Evolutionary conservation across 2,888 invertebrate genomes (phyloP), one percentile per base, ranked within the genome.

Genomic region (Platycheirus rosarum): DNA sequence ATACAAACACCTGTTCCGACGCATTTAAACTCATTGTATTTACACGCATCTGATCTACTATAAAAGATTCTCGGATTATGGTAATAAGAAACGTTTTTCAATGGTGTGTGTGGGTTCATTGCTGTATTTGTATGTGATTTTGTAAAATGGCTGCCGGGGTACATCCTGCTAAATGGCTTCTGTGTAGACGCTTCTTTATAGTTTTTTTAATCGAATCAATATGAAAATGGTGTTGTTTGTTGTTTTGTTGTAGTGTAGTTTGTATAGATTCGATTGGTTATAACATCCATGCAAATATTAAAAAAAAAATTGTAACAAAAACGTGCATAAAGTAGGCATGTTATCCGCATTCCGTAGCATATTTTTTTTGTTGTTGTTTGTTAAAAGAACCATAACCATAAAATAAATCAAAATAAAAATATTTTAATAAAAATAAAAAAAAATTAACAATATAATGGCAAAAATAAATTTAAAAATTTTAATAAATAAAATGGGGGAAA

Each of bases 1-100:
- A 94, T 93, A 90, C 94, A 94, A 85, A 92, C 90, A 87, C 93
- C 93, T 88, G 92, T 92, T 87, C 91, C 91, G 46, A 74, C 65
- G 90, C 95, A 95, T 87, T 91, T 91, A 92, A 93, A 94, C 55
- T 90, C 91, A 85, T 91, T 89, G 77, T 86, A 85, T 49, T 89
- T 86, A 88, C 94, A 94, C 85, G 86, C 79, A 14, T 84, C 86
- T 23, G 86, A 70, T 46, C 87, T 88, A 13, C 84, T 84, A 69
- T 88, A 89, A 0, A 13, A 11, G 0, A 84, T 42, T 11, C 62
- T 63, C 5, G 80, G 80, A 9, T 87, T 86, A 46, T 85, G 49
- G 23, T 86, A 85, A 11, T 29, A 51, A 60, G 1, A 66, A 76
- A 9, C 69, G 73, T 29, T 73, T 37, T 6, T 76, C 57, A 13